Evolutionary conservation across 1,140 invertebrate genomes (phyloP).

Genomic region (Chrysomallon squamiferum): DNA sequence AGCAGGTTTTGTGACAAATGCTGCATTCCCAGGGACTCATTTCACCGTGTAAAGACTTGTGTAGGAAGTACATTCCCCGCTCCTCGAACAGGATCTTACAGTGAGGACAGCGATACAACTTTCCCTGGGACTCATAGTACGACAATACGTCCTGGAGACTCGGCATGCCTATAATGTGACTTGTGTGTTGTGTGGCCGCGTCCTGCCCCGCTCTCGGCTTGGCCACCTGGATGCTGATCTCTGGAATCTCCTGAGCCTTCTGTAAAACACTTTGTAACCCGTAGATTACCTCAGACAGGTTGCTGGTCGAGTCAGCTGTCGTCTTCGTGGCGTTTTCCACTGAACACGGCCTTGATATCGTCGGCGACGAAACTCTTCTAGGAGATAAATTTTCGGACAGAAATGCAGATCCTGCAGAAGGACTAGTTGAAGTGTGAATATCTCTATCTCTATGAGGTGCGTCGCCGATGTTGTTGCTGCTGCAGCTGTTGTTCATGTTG

Average conservation of each 20-base stretch:
- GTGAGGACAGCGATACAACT: constrained; percentile 46
- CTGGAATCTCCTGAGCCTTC: constrained; percentile 28
- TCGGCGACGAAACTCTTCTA: too few species aligned
- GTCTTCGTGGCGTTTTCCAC: background rate
- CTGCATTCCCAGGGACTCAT: constrained; percentile 53
- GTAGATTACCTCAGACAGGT: constrained; percentile 35
- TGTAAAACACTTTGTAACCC: constrained; percentile 30
- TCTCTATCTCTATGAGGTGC: too few species aligned
- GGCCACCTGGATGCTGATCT: constrained; percentile 8
- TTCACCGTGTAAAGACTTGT: constrained; percentile 47
- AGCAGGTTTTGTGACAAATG: constrained; percentile 51
- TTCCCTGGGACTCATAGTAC: constrained; percentile 49
- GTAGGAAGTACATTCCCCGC: constrained; percentile 51
- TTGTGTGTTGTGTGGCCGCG: constrained; percentile 28
- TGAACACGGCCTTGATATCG: constrained; percentile 9
- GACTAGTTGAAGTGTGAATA: too few species aligned
- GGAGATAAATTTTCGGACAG: too few species aligned
- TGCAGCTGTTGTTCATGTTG: too few species aligned
- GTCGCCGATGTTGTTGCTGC: too few species aligned
- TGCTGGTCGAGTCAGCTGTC: constrained; percentile 40
- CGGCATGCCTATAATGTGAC: constrained; percentile 29
- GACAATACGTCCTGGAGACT: constrained; percentile 42
- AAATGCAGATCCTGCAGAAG: too few species aligned
- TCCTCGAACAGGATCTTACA: constrained; percentile 55
- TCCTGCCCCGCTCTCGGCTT: constrained; percentile 13